Base-by-base conservation (phyloP, 37 sponge, comb jelly and placozoan species). In the Lycopodina hypogea region DNA sequence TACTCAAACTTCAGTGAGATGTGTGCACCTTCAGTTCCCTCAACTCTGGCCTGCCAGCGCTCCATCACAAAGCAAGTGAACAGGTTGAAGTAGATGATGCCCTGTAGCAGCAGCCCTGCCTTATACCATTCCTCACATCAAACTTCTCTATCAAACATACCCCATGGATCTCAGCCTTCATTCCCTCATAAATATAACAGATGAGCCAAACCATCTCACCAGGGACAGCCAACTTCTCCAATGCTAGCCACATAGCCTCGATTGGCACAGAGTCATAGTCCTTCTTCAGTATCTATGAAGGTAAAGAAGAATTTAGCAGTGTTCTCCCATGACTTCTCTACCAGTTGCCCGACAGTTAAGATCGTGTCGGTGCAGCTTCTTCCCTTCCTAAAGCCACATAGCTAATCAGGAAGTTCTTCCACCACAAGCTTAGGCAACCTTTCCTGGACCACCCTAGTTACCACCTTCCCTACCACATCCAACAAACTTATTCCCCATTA, bases 341-440 rank as follows among this genome's bases (percentile, higher is more conserved):
- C 59, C 26, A 58, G 21, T 19, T 58, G 18, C 14, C 9, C 14
- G 9, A 58, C 21, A 21, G 59, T 18, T 8, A 58, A 58, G 23
- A 83, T 74, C 83, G 74, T 83, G 73, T 81, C 61, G 8, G 64
- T 58, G 21, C 59, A 58, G 26, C 59, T 58, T 19, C 59, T 58
- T 6, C 21, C 59, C 59, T 58, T 58, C 59, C 59, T 26, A 58
- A 58, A 58, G 3, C 59, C 59, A 58, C 59, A 24, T 19, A 3
- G 9, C 14, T 4, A 58, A 3, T 58, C 59, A 45, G 48, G 48
- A 9, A 45, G 48, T 9, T 45, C 48, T 12, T 45, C 9, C 48
- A n/a, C n/a, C n/a, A 15, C 53, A 52, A 18, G 59, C 59, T 58
- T 18, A 21, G 23, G 9, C 21, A 6, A 6, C 18, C 59, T 21